Evolutionary conservation across 2,888 invertebrate species (phyloP), one percentile per base, ranked within the genome.

Genomic region (Mayetiola destructor): DNA sequence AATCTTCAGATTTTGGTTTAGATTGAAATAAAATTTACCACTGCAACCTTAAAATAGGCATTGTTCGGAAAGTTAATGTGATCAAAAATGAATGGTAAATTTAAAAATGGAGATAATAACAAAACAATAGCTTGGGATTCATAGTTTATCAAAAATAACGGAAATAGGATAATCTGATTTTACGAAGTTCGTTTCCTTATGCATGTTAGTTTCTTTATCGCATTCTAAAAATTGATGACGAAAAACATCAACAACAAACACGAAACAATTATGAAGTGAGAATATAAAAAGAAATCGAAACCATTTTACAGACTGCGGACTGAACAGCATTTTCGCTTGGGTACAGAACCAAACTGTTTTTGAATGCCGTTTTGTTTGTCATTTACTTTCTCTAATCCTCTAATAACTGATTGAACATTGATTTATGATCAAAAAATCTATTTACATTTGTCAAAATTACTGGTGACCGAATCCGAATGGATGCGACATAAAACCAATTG

Each of bases 21-120:
- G n/a, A n/a, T n/a, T n/a, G n/a, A n/a, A n/a, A n/a, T n/a, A n/a
- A n/a, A n/a, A n/a, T n/a, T n/a, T n/a, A n/a, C n/a, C n/a, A n/a
- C n/a, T n/a, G n/a, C n/a, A n/a, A n/a, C n/a, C n/a, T n/a, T n/a
- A n/a, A n/a, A n/a, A n/a, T n/a, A n/a, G n/a, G n/a, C n/a, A n/a
- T n/a, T n/a, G n/a, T n/a, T n/a, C n/a, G n/a, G 27, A 27, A 48
- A 48, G 29, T 27, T 48, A 48, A 48, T 48, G 48, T 48, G 48
- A 27, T 48, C 48, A 27, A 27, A 48, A 48, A 48, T 37, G 27
- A 48, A 27, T 48, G 23, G 42, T 42, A 14, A 12, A 39, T 18
- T 39, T 14, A 42, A 42, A 42, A 21, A 14, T 32, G 32, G 32
- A 32, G 12, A 9, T 9, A 32, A 32, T 9, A 32, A 32, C 32